Evolutionary conservation across 2,888 invertebrate species (phyloP).

Genomic region (Xylophagus ater): DNA sequence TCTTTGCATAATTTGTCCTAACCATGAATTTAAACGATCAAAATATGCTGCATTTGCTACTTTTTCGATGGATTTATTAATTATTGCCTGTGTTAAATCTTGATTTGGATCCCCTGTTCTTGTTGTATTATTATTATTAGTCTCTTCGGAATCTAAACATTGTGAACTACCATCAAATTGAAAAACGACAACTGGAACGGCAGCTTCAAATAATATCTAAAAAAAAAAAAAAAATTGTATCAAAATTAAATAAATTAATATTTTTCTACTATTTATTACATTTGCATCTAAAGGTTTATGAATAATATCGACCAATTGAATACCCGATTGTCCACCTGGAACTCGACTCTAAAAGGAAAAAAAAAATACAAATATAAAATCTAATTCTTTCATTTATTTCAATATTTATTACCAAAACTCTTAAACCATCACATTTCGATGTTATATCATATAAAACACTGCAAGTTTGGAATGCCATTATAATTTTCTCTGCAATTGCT

Average conservation of each 20-base stretch:
- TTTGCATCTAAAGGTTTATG: slow-evolving; percentile 50
- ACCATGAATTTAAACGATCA: slow-evolving; percentile 82
- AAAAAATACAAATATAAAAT: background rate
- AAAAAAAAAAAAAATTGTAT: background rate
- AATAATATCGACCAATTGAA: slow-evolving; percentile 49
- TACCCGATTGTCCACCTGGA: slow-evolving; percentile 63
- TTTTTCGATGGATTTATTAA: slow-evolving; percentile 33
- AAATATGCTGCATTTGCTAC: slow-evolving; percentile 53
- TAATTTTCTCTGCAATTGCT: slow-evolving; percentile 56
- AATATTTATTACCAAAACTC: slow-evolving; percentile 51
- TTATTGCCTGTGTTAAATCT: slow-evolving; percentile 20
- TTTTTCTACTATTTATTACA: slow-evolving; percentile 36
- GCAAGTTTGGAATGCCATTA: slow-evolving; percentile 62
- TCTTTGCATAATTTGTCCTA: slow-evolving; percentile 79
- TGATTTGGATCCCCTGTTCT: slow-evolving; percentile 24
- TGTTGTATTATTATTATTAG: slow-evolving; percentile 40
- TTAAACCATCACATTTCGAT: slow-evolving; percentile 51
- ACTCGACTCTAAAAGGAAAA: slow-evolving; percentile 52
- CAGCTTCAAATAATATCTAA: slow-evolving; percentile 55
- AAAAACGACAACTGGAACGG: slow-evolving; percentile 77
- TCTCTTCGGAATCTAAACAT: slow-evolving; percentile 32
- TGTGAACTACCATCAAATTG: slow-evolving; percentile 52
- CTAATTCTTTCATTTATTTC: background rate
- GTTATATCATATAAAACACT: slow-evolving; percentile 43
- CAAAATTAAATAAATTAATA: background rate